Evolutionary conservation across 2,797 vertebrate species (phyloP).

Genomic region (Syngnathus rostellatus): DNA sequence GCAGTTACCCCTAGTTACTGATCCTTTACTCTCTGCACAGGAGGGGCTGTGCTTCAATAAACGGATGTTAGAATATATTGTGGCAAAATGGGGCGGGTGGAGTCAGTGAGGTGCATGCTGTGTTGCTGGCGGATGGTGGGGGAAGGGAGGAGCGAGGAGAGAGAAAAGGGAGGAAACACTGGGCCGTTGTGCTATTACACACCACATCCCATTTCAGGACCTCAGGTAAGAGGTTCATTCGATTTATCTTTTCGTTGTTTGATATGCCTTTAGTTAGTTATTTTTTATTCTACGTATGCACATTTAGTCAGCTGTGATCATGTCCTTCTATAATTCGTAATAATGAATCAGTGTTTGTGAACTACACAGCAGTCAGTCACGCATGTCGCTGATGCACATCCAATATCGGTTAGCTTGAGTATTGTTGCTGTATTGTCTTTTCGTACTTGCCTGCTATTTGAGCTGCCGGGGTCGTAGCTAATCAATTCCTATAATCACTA

Average conservation of each 20-base stretch:
- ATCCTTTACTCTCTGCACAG: slow-evolving; percentile 21
- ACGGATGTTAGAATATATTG: slow-evolving; percentile 46
- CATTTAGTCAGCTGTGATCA: not conserved
- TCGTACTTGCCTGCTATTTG: slow-evolving; percentile 1
- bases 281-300: not conserved
- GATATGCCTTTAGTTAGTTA: not conserved
- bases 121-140: slow-evolving; percentile 54
- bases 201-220: slow-evolving; percentile 29
- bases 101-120: slow-evolving; percentile 42
- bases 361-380: not conserved
- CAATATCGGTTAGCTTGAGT: not conserved
- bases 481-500: slow-evolving; percentile 52
- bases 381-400: not conserved
- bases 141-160: slow-evolving; percentile 49
- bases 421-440: slow-evolving; percentile 3
- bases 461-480: slow-evolving; percentile 33
- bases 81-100: slow-evolving; percentile 39
- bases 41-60: slow-evolving; percentile 27
- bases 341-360: not conserved
- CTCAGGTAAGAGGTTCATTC: slow-evolving; percentile 51
- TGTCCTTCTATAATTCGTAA: not conserved
- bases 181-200: slow-evolving; percentile 42
- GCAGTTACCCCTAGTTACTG: slow-evolving; percentile 65
- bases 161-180: slow-evolving; percentile 25
- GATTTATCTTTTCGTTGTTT: not conserved